Conservation (phyloP, 1,140 invertebrate genomes). For the Glomeris maerens region DNA sequence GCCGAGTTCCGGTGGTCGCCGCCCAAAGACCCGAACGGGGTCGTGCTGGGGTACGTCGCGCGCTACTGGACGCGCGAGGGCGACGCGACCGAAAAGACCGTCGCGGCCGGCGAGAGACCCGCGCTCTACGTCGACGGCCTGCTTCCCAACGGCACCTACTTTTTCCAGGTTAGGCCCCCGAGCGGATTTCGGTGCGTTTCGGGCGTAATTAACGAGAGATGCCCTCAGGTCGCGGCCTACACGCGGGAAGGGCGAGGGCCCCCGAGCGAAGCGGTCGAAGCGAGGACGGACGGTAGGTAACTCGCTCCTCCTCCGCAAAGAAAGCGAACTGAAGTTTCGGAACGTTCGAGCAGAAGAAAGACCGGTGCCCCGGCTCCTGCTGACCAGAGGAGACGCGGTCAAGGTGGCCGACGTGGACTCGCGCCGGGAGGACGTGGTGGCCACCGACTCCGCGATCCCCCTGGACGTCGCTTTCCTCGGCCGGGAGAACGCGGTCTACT, state of each 20-base stretch:
- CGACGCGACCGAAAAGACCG: conserved; percentile 27
- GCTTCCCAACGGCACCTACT: conserved; percentile 47
- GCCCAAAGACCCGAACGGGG: conserved; percentile 53
- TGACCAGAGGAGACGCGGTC: conserved; percentile 51
- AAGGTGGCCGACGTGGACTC: conserved; percentile 55
- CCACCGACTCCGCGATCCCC: conserved; percentile 23
- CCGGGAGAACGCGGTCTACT: conserved; percentile 56
- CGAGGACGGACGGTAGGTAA: conserved; percentile 37
- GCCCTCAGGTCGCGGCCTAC: conserved; percentile 48
- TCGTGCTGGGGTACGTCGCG: conserved; percentile 53
- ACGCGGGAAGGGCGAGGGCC: conserved; percentile 56
- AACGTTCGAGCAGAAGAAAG: conserved; percentile 42
- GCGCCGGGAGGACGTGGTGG: conserved; percentile 31
- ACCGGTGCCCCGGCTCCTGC: conserved; percentile 60
- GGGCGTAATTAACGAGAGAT: background rate
- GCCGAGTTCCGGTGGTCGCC: conserved; percentile 54
- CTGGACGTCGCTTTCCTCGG: conserved; percentile 27
- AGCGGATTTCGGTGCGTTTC: background rate
- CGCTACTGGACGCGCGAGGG: conserved; percentile 51
- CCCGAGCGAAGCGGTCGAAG: conserved; percentile 43
- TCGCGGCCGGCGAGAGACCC: too few relatives aligned
- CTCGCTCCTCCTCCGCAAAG: too few relatives aligned
- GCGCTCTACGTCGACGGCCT: conserved; percentile 45
- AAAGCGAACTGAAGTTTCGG: too few relatives aligned
- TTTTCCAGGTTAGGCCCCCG: conserved; percentile 44